Conservation (phyloP, 1,140 invertebrate species). For the Probaryconus sp. region DNA sequence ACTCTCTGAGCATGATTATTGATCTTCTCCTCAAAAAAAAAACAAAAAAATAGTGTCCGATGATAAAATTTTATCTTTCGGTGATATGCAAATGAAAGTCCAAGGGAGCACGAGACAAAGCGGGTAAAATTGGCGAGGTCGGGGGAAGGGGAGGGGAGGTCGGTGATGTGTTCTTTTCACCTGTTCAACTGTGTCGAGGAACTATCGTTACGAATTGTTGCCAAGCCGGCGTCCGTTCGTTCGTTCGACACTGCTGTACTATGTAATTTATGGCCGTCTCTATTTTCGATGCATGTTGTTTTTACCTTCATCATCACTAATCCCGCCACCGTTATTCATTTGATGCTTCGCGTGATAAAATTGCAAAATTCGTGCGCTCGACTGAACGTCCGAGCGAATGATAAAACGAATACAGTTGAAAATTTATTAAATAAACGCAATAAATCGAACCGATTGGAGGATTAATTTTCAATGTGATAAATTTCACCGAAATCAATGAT, state of each 20-base stretch:
- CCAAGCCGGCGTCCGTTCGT: slow-evolving; percentile 5
- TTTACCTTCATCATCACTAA: background rate
- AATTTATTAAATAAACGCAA: too few species aligned
- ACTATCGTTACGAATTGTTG: slow-evolving; percentile 35
- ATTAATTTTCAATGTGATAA: too few species aligned
- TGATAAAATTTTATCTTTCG: slow-evolving; percentile 24
- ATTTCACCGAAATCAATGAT: too few species aligned
- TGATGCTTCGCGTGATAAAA: slow-evolving; percentile 10
- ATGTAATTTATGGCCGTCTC: slow-evolving; percentile 32
- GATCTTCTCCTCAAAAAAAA: too few species aligned
- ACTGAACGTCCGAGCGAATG: too few species aligned
- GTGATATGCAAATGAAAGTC: slow-evolving; percentile 39
- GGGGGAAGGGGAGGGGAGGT: background rate
- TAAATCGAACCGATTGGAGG: too few species aligned
- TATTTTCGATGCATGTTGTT: too few species aligned
- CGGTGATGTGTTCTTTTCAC: slow-evolving; percentile 35
- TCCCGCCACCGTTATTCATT: background rate
- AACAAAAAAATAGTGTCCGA: slow-evolving; percentile 1
- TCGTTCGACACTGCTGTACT: background rate
- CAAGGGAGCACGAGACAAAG: too few species aligned
- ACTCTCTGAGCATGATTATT: slow-evolving; percentile 6
- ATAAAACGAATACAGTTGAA: too few species aligned
- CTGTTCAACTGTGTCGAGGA: slow-evolving; percentile 46
- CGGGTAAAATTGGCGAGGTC: background rate
- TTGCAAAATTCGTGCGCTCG: slow-evolving; percentile 28